Conservation (phyloP, 2,113 vertebrate species). For the Cyprinodon tularosa region DNA sequence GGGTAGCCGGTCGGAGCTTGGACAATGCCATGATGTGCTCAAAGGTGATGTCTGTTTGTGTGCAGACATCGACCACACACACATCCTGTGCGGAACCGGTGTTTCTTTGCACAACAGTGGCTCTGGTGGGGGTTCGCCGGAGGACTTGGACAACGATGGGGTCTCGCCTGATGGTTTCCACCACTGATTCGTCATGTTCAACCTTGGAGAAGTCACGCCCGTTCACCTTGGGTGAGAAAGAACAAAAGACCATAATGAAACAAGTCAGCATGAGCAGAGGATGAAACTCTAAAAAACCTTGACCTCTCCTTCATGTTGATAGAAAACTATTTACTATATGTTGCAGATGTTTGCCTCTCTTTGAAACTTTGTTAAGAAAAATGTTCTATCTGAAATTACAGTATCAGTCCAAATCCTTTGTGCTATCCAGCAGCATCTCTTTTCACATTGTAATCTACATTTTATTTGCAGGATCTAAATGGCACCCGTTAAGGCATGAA, state of each 20-base stretch:
- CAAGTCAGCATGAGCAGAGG: neutral
- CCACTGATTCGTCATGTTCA: conserved; percentile 89
- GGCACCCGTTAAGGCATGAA: neutral
- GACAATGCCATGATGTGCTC: conserved; percentile 95
- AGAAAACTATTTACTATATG: neutral
- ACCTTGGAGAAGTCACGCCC: conserved; percentile 90
- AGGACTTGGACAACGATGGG: conserved; percentile 94
- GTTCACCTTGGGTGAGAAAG: conserved; percentile 83
- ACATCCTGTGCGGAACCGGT: conserved; percentile 74
- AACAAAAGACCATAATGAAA: conserved; percentile 6
- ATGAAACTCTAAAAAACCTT: neutral
- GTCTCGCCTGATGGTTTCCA: conserved; percentile 90
- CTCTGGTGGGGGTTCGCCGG: conserved; percentile 78
- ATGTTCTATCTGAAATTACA: neutral
- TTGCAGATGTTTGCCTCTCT: neutral
- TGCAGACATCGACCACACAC: conserved; percentile 86
- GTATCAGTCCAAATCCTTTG: neutral
- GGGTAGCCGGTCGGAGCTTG: conserved; percentile 89
- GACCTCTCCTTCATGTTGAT: neutral
- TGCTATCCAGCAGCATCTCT: neutral
- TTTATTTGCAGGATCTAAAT: neutral
- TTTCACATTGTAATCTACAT: neutral
- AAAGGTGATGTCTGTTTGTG: conserved; percentile 96
- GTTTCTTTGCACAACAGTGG: conserved; percentile 46
- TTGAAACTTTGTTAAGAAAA: neutral